Evolutionary conservation across 2,113 vertebrate species (phyloP).

Genomic region (Microtus richardsoni): DNA sequence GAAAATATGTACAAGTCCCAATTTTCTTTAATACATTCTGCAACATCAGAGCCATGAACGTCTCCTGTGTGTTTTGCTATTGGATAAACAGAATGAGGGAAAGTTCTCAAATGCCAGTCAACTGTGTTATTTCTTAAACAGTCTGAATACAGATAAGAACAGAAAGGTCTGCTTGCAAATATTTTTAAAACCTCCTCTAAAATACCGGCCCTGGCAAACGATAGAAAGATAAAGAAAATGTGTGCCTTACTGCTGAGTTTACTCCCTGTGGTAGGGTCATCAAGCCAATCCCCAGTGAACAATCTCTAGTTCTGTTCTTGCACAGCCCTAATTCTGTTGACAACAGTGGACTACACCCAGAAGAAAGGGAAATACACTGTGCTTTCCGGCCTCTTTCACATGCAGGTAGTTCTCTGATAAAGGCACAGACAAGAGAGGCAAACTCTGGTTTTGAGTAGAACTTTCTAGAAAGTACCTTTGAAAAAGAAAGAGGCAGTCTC

Average conservation of each 20-base stretch:
- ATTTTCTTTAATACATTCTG: neutral
- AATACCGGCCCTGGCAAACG: neutral
- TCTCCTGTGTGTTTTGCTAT: neutral
- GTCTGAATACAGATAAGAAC: conserved; percentile 13
- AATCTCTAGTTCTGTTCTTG: neutral
- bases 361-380: neutral
- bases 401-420: neutral
- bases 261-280: neutral
- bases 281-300: neutral
- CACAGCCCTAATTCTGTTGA: neutral
- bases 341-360: neutral
- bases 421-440: neutral
- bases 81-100: neutral
- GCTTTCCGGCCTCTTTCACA: neutral
- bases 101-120: neutral
- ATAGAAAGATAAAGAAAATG: neutral
- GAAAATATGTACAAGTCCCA: neutral
- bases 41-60: neutral
- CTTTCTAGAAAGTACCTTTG: neutral
- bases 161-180: neutral
- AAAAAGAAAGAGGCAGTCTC: neutral
- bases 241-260: neutral
- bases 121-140: neutral
- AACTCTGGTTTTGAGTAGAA: neutral
- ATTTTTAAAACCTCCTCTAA: neutral